Evolutionary conservation across 2,888 invertebrate species (phyloP), one percentile per base, ranked within the genome.

Genomic region (Eupsilia transversa): DNA sequence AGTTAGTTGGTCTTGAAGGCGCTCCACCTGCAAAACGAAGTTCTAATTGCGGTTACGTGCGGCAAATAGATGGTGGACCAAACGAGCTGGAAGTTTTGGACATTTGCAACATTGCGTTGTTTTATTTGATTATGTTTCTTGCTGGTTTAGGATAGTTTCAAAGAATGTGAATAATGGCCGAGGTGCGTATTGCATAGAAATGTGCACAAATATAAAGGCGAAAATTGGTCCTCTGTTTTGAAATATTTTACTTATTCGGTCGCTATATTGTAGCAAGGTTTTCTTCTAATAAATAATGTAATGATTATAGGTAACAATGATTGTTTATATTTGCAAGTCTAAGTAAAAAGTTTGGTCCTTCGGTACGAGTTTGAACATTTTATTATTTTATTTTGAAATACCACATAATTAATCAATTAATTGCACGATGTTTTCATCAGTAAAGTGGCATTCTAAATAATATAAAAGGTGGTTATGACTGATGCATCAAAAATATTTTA

Each of bases 1-100:
- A 61, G 95, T 95, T 77, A 97, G 95, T 91, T 97, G 97, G 83
- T 97, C 97, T 76, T 97, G 96, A 43, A 97, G 94, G 64, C 97
- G 95, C 74, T 96, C 96, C 74, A 97, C 94, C 97, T 97, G 90
- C 56, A 90, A 92, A 52, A 83, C 61, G 68, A 68, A 84, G 61
- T 75, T 75, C 65, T 84, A 77, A 79, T 79, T 79, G 69, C 17
- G 63, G 74, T 68, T 79, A 77, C 65, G 74, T 72, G 68, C 63
- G 27, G 59, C 49, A 79, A 77, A 83, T 69, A 74, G 33, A 84
- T 61, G 46, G 38, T 57, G 30, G 43, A 79, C 49, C 56, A 71
- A 75, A 85, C 67, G 61, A 79, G 54, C 41, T 61, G 30, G 14
- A 74, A 78, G 72, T 74, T 70, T 46, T 35, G 63, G 70, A 79